A percentile compares a stretch with the other conserved stretches of the same genome.
phyloP scores from a whole-genome alignment of 2,797 vertebrate species.

The Sphenodon punctatus region DNA sequence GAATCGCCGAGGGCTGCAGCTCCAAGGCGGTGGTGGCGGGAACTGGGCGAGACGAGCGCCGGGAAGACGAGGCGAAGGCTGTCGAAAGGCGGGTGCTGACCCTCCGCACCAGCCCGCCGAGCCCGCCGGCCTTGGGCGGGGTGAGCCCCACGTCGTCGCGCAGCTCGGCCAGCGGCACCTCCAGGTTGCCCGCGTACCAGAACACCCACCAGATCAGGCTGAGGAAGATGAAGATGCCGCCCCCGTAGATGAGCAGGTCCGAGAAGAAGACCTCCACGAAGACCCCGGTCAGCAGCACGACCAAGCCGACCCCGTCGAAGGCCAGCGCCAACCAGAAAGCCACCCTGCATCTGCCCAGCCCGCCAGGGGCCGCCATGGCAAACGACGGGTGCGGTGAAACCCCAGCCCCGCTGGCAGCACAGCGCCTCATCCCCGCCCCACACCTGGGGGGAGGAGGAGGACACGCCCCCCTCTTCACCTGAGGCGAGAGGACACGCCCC shows the following conservation, averaged over 20 bases:
- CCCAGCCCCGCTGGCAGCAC: too few relatives aligned
- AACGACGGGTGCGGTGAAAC: neutral
- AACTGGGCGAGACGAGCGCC: conserved; percentile 10
- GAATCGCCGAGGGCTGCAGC: neutral
- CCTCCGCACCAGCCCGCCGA: conserved; percentile 69
- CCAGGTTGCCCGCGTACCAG: conserved; percentile 94
- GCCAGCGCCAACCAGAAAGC: conserved; percentile 89
- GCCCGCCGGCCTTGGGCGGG: conserved; percentile 45
- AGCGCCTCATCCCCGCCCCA: too few relatives aligned
- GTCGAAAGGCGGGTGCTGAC: conserved; percentile 76
- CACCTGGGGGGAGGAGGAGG: neutral
- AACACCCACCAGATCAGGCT: conserved; percentile 95
- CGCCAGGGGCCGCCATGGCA: conserved; percentile 52
- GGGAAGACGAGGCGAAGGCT: neutral
- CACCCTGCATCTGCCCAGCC: conserved; percentile 83
- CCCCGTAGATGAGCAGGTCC: conserved; percentile 91
- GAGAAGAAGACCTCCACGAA: conserved; percentile 83
- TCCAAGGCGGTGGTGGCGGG: neutral
- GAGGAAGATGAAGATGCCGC: conserved; percentile 88
- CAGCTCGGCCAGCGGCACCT: conserved; percentile 81
- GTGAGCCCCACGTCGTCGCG: conserved; percentile 79
- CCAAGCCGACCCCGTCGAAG: conserved; percentile 84
- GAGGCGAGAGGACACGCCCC: too few relatives aligned
- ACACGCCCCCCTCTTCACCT: neutral
- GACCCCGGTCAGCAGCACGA: conserved; percentile 82